These are phyloP conservation scores for Zaprionus taronus DNA, from an alignment of 1,140 invertebrate genomes.

Conservation along the genomic window DNA sequence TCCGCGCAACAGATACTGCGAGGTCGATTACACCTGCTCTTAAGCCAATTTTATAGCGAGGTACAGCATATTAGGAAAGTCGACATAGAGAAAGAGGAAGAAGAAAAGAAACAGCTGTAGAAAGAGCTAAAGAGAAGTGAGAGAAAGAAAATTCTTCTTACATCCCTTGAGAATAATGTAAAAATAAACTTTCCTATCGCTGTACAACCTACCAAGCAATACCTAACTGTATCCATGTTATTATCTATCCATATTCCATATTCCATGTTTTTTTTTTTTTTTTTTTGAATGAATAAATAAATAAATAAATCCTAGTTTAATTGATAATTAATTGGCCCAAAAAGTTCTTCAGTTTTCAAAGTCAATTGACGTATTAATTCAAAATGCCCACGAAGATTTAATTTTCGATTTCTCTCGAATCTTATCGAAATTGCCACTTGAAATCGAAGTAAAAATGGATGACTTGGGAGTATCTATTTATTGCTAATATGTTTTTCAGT, in stretches of 20 bases:
- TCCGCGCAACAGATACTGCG: constrained; percentile 27
- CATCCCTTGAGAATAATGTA: not conserved
- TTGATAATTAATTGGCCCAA: constrained; percentile 54
- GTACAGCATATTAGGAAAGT: not conserved
- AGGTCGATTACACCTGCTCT: constrained; percentile 15
- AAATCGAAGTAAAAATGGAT: not conserved
- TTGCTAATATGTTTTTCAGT: not conserved
- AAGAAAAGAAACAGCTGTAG: constrained; percentile 1
- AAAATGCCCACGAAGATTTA: constrained; percentile 18
- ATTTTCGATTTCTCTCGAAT: constrained; percentile 28
- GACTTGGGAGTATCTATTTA: not conserved
- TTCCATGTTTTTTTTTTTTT: constrained; percentile 30
- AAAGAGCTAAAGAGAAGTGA: not conserved
- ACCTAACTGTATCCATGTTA: constrained; percentile 23
- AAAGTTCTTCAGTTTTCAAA: constrained; percentile 30
- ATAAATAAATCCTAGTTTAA: constrained; percentile 70
- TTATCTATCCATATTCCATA: constrained; percentile 6
- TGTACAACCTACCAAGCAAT: constrained; percentile 25
- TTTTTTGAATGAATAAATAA: constrained; percentile 58
- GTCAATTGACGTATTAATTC: constrained; percentile 32
- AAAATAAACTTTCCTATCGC: constrained; percentile 27
- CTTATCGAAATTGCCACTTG: constrained; percentile 28
- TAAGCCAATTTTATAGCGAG: not conserved
- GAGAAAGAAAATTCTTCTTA: not conserved
- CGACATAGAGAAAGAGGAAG: not conserved